These are phyloP conservation scores for Drymonia ruficornis DNA, from an alignment of 2,888 invertebrate species.

Conservation along the genomic window DNA sequence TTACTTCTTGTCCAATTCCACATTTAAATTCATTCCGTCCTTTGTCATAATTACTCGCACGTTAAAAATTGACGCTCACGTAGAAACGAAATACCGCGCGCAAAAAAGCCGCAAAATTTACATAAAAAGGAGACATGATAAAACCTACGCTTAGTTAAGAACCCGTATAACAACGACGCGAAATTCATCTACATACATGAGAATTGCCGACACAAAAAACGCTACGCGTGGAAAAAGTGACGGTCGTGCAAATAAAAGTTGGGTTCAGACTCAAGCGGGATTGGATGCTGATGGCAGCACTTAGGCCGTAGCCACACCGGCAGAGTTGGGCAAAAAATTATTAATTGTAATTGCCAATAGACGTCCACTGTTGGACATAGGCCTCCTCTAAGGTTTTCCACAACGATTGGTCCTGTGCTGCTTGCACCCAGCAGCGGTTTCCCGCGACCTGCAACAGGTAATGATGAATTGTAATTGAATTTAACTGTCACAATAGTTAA, in stretches of 20 bases:
- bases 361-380: too few relatives aligned
- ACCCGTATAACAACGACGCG: constrained; percentile 9
- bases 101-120: constrained; percentile 8
- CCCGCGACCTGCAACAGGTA: too few relatives aligned
- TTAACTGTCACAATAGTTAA: too few relatives aligned
- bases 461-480: too few relatives aligned
- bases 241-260: constrained; percentile 3
- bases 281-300: too few relatives aligned
- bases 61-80: constrained; percentile 9
- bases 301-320: too few relatives aligned
- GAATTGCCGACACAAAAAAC: constrained; percentile 11
- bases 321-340: too few relatives aligned
- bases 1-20: background rate
- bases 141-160: constrained; percentile 15
- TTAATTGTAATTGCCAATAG: too few relatives aligned
- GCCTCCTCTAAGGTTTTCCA: too few relatives aligned
- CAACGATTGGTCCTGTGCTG: too few relatives aligned
- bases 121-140: constrained; percentile 9
- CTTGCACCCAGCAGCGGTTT: too few relatives aligned
- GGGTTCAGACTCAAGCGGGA: background rate
- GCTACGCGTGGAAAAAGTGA: background rate
- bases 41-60: background rate
- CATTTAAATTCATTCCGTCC: constrained; percentile 1
- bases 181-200: constrained; percentile 16
- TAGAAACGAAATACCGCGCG: constrained; percentile 2